Percentiles rank a stretch among this genome's conserved stretches.
These are phyloP conservation scores for Zophobas atratus DNA, from an alignment of 1,140 invertebrate species.

Conservation along the genomic window DNA sequence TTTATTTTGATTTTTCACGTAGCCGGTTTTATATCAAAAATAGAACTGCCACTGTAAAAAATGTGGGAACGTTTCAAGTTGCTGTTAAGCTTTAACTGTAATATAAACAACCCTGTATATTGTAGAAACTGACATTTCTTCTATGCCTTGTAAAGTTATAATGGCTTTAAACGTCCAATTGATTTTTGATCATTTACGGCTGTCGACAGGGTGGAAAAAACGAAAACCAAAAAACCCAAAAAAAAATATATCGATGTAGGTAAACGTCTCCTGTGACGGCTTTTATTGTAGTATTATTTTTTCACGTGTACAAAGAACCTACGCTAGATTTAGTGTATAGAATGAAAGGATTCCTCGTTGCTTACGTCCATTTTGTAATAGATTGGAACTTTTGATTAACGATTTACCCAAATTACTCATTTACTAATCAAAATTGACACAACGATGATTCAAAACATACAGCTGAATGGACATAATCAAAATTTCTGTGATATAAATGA, in stretches of 20 bases:
- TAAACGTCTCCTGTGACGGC: conserved; percentile 23
- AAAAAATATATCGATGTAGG: conserved; percentile 30
- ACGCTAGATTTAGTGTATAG: conserved; percentile 31
- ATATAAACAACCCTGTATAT: conserved; percentile 57
- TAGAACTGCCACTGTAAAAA: conserved; percentile 56
- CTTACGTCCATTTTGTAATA: conserved; percentile 47
- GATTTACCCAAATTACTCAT: conserved; percentile 34
- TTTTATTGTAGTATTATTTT: conserved; percentile 40
- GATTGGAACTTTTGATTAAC: conserved; percentile 9
- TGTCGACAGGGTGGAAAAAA: conserved; percentile 28
- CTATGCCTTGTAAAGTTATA: conserved; percentile 50
- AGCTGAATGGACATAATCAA: conserved; percentile 42
- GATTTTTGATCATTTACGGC: conserved; percentile 16
- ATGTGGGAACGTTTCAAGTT: conserved; percentile 54
- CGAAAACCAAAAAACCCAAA: background rate
- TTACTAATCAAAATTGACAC: conserved; percentile 23
- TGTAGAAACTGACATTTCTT: conserved; percentile 50
- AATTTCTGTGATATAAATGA: conserved; percentile 46
- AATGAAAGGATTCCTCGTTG: conserved; percentile 41
- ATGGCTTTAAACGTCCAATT: conserved; percentile 49
- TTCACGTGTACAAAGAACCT: conserved; percentile 38
- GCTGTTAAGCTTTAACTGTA: conserved; percentile 62
- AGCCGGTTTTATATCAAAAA: conserved; percentile 54
- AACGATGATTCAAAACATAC: conserved; percentile 27
- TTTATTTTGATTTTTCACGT: background rate